These are phyloP conservation scores for Tachystola acroxantha DNA, from an alignment of 2,888 invertebrate genomes.

Conservation along the genomic window DNA sequence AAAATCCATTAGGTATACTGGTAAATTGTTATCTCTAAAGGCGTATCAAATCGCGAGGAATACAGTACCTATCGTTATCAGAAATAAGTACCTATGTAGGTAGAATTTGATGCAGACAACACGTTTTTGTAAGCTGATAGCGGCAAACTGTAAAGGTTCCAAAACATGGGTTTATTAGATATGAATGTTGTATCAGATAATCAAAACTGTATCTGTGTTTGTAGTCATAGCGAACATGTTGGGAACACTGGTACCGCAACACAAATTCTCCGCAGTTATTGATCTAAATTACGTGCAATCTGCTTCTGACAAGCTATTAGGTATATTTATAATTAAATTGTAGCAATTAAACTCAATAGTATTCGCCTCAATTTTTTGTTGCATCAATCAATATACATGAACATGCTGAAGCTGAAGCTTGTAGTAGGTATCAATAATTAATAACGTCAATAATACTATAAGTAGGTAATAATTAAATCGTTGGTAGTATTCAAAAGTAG, in stretches of 20 bases:
- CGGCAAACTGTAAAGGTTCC: slow-evolving; percentile 63
- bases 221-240: slow-evolving; percentile 33
- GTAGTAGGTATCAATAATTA: too few relatives aligned
- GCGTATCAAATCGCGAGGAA: slow-evolving; percentile 15
- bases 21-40: slow-evolving; percentile 3
- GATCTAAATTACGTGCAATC: slow-evolving; percentile 1
- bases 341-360: too few relatives aligned
- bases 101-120: slow-evolving; percentile 50
- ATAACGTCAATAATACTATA: too few relatives aligned
- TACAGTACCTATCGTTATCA: slow-evolving; percentile 33
- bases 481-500: too few relatives aligned
- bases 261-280: slow-evolving; percentile 23
- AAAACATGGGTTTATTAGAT: slow-evolving; percentile 72
- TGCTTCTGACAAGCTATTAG: slow-evolving; percentile 7
- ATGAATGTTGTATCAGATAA: slow-evolving; percentile 67
- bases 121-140: slow-evolving; percentile 63
- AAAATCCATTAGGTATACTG: slow-evolving; percentile 1
- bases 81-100: slow-evolving; percentile 34
- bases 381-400: too few relatives aligned
- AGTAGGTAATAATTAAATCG: too few relatives aligned
- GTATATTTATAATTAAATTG: slow-evolving; percentile 4
- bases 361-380: too few relatives aligned
- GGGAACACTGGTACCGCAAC: slow-evolving; percentile 26
- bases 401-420: too few relatives aligned
- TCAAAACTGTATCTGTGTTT: slow-evolving; percentile 48